Evolutionary conservation across 1,140 invertebrate species (phyloP), one percentile per base, ranked within the genome.

Genomic region (Elymnias hypermnestra): DNA sequence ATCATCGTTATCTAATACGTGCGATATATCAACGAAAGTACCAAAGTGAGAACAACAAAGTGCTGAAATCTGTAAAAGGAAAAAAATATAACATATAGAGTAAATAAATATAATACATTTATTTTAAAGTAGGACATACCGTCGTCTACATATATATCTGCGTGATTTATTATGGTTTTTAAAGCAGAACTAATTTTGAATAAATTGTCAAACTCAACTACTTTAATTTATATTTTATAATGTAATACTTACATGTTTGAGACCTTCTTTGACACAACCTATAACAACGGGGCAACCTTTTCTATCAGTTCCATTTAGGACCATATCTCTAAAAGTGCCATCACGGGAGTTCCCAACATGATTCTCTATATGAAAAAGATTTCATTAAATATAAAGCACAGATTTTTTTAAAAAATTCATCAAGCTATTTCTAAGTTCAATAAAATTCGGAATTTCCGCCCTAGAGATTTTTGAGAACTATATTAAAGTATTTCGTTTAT

Each of bases 241-340:
- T n/a, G n/a, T n/a, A 29, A 21, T 31, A 45, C 43, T 46, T 64
- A 68, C 64, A 31, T 56, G 44, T 40, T 57, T 57, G 2, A 62
- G 41, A 5, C 47, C 44, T 12, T 53, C 58, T 36, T 49, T 53
- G 2, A 51, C 40, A 18, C 42, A 51, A 4, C 53, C 88, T 1
- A 90, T 55, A 6, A 90, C 70, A 2, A 90, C 40, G 58, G 90
- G 83, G 12, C 89, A 88, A 10, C 89, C 88, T 23, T 64, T 39
- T 7, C 49, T 50, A 2, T 75, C 56, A 0, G 81, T 86, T 3
- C 60, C 38, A 17, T 42, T 33, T 7, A 70, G 43, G 5, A 89
- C 49, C 35, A 79, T 56, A 53, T 70, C 64, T 54, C 78, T 73
- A 22, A 85, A 87, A 3, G 53, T 58, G 1, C 57, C 47, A 33